Conservation (phyloP, 2,797 vertebrate species). For the Bovichtus variegatus region DNA sequence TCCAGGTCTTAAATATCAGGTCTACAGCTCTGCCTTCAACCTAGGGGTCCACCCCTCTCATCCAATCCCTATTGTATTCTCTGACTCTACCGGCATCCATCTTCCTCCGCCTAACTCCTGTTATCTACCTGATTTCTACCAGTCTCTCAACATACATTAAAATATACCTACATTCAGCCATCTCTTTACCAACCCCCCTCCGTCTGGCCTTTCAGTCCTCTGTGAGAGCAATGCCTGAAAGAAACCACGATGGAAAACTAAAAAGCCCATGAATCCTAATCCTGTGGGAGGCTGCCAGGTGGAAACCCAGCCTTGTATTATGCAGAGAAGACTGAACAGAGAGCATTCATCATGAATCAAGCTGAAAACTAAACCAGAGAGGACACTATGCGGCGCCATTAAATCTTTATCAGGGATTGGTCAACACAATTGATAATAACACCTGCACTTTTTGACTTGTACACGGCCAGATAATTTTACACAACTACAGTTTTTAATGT, state of each 20-base stretch:
- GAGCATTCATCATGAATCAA: slow-evolving; percentile 19
- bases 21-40: background rate
- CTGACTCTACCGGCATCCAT: background rate
- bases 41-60: background rate
- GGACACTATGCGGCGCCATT: slow-evolving; percentile 10
- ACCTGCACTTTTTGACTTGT: slow-evolving; percentile 18
- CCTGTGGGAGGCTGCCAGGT: slow-evolving; percentile 1
- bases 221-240: slow-evolving; percentile 13
- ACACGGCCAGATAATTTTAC: slow-evolving; percentile 19
- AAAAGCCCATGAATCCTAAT: slow-evolving; percentile 4
- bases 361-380: background rate
- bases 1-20: background rate
- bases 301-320: slow-evolving; percentile 7
- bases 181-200: background rate
- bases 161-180: background rate
- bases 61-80: background rate
- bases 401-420: slow-evolving; percentile 27
- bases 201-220: background rate
- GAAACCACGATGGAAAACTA: slow-evolving; percentile 28
- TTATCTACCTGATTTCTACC: background rate
- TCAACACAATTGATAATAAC: slow-evolving; percentile 35
- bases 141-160: background rate
- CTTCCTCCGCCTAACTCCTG: background rate
- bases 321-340: slow-evolving; percentile 11
- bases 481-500: no score